Conservation (phyloP, 2,888 invertebrate genomes). For the Tenodera sinensis region DNA sequence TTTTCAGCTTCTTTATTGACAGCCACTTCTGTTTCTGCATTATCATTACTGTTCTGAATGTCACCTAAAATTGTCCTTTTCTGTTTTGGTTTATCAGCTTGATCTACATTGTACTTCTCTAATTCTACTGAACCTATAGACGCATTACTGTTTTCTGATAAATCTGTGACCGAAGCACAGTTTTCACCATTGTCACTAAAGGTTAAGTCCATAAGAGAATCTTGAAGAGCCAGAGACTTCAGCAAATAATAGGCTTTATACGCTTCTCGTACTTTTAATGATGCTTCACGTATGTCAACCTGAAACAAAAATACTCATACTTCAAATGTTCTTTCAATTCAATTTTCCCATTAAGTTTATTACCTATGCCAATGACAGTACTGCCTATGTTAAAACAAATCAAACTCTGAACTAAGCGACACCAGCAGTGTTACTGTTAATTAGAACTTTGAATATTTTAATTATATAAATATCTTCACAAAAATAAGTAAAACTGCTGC, state of each 20-base stretch:
- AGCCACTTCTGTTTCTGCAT: not conserved
- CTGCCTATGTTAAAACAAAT: too few species aligned
- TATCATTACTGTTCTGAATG: not conserved
- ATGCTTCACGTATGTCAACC: conserved; percentile 78
- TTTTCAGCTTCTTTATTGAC: not conserved
- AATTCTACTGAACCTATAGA: not conserved
- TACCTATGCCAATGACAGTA: too few species aligned
- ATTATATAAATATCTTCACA: too few species aligned
- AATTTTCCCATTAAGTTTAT: too few species aligned
- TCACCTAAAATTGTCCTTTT: conserved; percentile 19
- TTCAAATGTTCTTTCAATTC: too few species aligned
- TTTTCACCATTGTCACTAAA: conserved; percentile 41
- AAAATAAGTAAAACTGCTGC: too few species aligned
- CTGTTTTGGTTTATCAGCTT: not conserved
- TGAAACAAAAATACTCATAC: conserved; percentile 41
- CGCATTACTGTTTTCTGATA: not conserved
- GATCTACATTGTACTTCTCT: not conserved
- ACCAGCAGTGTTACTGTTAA: too few species aligned
- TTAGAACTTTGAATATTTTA: too few species aligned
- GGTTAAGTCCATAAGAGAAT: conserved; percentile 59
- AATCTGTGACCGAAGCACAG: not conserved
- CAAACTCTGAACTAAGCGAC: too few species aligned
- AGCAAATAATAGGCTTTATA: conserved; percentile 79
- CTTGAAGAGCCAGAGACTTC: conserved; percentile 71
- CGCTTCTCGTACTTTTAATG: conserved; percentile 66